Base-by-base conservation (phyloP, 37 sponge, comb jelly and placozoan genomes). In the Corticium candelabrum region DNA sequence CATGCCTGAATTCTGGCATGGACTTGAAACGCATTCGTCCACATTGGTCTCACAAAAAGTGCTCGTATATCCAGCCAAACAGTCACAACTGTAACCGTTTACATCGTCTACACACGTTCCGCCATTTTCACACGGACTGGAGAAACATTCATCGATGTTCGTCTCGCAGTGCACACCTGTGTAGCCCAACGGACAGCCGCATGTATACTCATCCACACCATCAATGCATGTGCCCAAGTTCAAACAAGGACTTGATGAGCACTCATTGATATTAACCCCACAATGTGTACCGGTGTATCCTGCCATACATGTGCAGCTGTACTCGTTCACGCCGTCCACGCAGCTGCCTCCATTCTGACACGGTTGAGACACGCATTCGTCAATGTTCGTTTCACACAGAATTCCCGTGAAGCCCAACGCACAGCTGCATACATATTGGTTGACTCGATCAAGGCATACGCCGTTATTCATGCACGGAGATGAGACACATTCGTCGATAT, bases 311-410 rank as follows among this genome's bases (percentile, higher is more conserved):
- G 1, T 36, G 57, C 82, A 82, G 3, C 31, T 35, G 77, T 79
- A 82, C 41, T 1, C 68, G 30, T 73, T 37, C 1, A 84, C 76
- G 0, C 80, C 78, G 73, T 88, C 89, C 7, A 70, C 11, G 40
- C 89, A 88, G 3, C 3, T 41, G 33, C 79, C 89, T 41, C 67
- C 78, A 57, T 88, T 88, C 40, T 70, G 11, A 81, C 89, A 88
- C 0, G 82, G 82, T 38, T 27, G 30, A 15, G 37, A 32, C 1
- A 40, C 38, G 69, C 90, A 90, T 1, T 86, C 85, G 79, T 87
- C 71, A 21, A 90, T 80, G n/a, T 83, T 56, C 11, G 30, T 39
- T 35, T 74, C 84, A 80, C 90, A 90, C 5, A 30, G 7, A 11
- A 15, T 30, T 32, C 85, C 90, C 41, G 84, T 83, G 73, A 68